Evolutionary conservation across 2,113 vertebrate species (phyloP).

Genomic region (Misgurnus mizolepis): DNA sequence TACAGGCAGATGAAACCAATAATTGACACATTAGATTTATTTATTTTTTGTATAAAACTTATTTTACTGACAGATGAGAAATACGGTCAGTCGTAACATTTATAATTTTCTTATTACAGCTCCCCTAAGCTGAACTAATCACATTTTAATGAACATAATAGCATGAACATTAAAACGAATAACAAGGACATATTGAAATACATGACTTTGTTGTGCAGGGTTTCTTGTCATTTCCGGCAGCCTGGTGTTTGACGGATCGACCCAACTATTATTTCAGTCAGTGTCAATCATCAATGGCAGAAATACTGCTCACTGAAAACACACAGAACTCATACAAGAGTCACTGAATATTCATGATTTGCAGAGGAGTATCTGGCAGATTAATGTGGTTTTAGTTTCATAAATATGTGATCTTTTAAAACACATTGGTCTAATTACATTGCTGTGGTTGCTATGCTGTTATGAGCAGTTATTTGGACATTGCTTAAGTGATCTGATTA

Average conservation of each 20-base stretch:
- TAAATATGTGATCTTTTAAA: no score
- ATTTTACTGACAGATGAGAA: neutral
- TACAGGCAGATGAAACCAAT: neutral
- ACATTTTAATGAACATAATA: neutral
- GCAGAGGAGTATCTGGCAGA: neutral
- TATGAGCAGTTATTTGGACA: no score
- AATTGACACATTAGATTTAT: neutral
- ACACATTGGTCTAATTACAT: no score
- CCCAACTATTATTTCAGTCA: slow-evolving; percentile 18
- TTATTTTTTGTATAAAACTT: no score
- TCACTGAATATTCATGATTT: slow-evolving; percentile 1
- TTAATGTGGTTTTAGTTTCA: no score
- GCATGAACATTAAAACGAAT: slow-evolving; percentile 5
- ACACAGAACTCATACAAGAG: neutral
- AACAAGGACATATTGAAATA: slow-evolving; percentile 7
- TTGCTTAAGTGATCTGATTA: no score
- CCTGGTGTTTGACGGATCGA: slow-evolving; percentile 25
- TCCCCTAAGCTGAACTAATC: neutral
- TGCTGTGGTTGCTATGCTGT: no score
- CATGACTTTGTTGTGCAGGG: neutral
- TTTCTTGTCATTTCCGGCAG: neutral
- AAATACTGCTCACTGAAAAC: slow-evolving; percentile 17
- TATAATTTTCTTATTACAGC: neutral
- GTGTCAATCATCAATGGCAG: slow-evolving; percentile 15
- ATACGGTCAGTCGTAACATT: neutral